Percentiles rank a stretch among this genome's conserved stretches.
Conservation (phyloP, 2,797 vertebrate genomes). For the Pyrocephalus nanus region DNA sequence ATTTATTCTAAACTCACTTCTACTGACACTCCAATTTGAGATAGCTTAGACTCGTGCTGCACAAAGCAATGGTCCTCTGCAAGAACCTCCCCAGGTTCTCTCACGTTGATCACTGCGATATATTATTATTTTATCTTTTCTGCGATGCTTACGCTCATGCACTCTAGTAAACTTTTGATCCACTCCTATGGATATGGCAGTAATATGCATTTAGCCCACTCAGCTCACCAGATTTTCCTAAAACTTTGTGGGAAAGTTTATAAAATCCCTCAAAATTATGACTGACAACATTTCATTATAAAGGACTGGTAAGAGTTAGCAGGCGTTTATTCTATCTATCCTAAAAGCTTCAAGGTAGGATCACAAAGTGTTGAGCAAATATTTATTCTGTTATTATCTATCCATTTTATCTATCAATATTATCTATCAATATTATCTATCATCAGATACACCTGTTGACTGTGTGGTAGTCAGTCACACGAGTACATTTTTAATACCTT, state of each 20-base stretch:
- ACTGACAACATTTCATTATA: background rate
- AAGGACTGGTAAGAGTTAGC: background rate
- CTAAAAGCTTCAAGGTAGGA: background rate
- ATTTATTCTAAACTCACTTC: conserved; percentile 48
- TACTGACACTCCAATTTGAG: background rate
- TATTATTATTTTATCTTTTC: background rate
- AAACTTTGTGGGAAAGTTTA: background rate
- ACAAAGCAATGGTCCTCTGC: background rate
- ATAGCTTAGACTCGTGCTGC: background rate
- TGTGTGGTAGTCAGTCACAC: background rate
- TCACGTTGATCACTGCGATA: background rate
- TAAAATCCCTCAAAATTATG: background rate
- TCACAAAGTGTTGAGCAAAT: background rate
- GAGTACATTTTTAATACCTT: background rate
- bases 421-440: too few relatives aligned
- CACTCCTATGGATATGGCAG: background rate
- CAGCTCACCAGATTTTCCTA: background rate
- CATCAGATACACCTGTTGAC: background rate
- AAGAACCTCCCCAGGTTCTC: background rate
- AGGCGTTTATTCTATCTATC: background rate
- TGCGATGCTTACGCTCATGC: background rate
- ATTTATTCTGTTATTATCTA: background rate
- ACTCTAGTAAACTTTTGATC: background rate
- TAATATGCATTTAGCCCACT: background rate
- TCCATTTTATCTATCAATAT: too few relatives aligned